A percentile compares a stretch with the other conserved stretches of the same genome.
phyloP scores from a whole-genome alignment of 2,888 invertebrate genomes.

The Notocelia uddmanniana region DNA sequence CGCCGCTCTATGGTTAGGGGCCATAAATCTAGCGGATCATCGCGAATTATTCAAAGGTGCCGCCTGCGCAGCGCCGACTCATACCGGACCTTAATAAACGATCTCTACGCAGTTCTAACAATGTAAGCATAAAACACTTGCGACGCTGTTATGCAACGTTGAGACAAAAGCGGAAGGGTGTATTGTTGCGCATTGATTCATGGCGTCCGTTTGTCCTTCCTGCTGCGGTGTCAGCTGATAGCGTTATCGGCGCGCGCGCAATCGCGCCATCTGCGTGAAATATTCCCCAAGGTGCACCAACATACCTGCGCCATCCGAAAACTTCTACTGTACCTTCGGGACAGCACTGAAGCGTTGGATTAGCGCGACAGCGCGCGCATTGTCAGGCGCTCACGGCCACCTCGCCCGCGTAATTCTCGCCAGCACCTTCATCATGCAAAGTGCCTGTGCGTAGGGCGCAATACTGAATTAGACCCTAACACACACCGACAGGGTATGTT shows the following conservation, averaged over 20 bases:
- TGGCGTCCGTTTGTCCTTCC: constrained; percentile 73
- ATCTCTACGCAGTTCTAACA: constrained; percentile 32
- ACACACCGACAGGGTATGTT: constrained; percentile 44
- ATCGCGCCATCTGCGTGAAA: constrained; percentile 83
- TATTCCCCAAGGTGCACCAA: constrained; percentile 69
- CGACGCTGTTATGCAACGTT: constrained; percentile 32
- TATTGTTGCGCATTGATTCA: constrained; percentile 70
- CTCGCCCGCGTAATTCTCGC: constrained; percentile 83
- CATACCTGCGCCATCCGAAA: constrained; percentile 54
- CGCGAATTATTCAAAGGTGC: constrained; percentile 81
- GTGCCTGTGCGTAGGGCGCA: constrained; percentile 55
- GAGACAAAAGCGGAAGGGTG: constrained; percentile 46
- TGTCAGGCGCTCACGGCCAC: constrained; percentile 63
- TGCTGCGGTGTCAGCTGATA: constrained; percentile 68
- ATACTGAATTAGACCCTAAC: constrained; percentile 53
- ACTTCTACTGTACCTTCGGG: background rate
- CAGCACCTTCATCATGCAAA: constrained; percentile 82
- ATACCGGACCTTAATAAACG: constrained; percentile 25
- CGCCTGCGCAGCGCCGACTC: constrained; percentile 55
- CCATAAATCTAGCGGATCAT: constrained; percentile 80
- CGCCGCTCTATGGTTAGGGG: constrained; percentile 76
- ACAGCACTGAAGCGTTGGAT: background rate
- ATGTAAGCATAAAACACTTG: constrained; percentile 39
- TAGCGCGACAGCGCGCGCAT: constrained; percentile 23
- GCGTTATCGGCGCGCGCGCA: constrained; percentile 69